These are phyloP conservation scores for Ptilorrhoa leucosticta DNA, from an alignment of 2,113 vertebrate genomes.

Conservation along the genomic window DNA sequence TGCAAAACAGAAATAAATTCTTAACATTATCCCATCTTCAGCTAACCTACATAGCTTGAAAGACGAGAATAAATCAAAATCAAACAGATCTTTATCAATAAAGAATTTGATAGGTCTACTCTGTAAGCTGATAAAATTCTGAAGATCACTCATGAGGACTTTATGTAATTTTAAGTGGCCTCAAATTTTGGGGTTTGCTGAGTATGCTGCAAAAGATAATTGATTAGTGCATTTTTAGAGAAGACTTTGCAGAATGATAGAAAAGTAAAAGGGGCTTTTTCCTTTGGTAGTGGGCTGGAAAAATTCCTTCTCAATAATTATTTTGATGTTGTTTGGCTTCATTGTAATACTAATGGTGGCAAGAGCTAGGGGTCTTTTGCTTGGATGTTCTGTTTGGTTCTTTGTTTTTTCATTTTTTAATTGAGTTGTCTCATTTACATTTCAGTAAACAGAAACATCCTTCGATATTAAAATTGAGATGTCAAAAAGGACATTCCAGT, in stretches of 20 bases:
- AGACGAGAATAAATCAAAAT: background rate
- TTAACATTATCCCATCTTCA: background rate
- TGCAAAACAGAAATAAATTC: background rate
- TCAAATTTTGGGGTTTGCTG: background rate
- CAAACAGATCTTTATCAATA: background rate
- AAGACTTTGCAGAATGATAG: background rate
- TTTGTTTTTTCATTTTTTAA: background rate
- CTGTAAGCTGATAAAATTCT: background rate
- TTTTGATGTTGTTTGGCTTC: background rate
- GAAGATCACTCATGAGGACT: background rate
- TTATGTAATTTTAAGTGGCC: background rate
- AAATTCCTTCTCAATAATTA: background rate
- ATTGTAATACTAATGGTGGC: background rate
- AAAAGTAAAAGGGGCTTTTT: background rate
- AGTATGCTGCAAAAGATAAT: background rate
- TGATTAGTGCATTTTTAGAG: background rate
- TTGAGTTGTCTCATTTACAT: background rate
- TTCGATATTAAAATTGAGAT: background rate
- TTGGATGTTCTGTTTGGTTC: background rate
- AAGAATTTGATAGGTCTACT: background rate
- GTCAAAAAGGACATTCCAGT: background rate
- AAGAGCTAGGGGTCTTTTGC: background rate
- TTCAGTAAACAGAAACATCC: background rate
- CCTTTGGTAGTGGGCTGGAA: background rate
- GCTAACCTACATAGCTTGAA: background rate